These are phyloP conservation scores for Cryptocephalus moraei DNA, from an alignment of 2,888 invertebrate species.

Conservation along the genomic window DNA sequence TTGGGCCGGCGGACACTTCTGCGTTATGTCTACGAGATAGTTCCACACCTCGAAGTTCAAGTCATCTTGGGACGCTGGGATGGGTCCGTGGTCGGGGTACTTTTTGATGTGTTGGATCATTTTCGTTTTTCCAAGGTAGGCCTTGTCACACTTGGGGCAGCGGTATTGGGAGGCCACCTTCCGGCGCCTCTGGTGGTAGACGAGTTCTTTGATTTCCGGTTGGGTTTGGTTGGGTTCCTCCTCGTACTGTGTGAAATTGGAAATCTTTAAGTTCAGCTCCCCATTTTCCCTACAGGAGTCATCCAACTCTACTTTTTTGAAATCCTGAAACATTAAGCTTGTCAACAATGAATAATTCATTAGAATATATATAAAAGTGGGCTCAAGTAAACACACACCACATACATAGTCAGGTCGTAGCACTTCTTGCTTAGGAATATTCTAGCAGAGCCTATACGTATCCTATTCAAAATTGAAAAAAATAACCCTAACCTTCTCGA, in stretches of 20 bases:
- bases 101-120: conserved; percentile 52
- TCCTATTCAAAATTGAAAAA: too few species aligned
- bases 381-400: too few species aligned
- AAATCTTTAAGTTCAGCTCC: conserved; percentile 22
- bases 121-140: conserved; percentile 50
- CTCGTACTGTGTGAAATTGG: conserved; percentile 24
- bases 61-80: conserved; percentile 20
- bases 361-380: too few species aligned
- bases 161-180: conserved; percentile 43
- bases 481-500: conserved; percentile 20
- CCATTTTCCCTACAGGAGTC: conserved; percentile 10
- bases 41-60: conserved; percentile 32
- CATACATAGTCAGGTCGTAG: too few species aligned
- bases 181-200: conserved; percentile 26
- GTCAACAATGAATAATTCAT: too few species aligned
- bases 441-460: too few species aligned
- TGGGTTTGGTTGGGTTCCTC: conserved; percentile 16
- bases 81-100: conserved; percentile 48
- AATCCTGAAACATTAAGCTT: conserved; percentile 19
- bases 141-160: conserved; percentile 55
- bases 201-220: conserved; percentile 6
- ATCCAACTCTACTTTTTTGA: conserved; percentile 27
- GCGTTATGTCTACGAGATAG: conserved; percentile 29
- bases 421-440: too few species aligned
- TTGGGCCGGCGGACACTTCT: conserved; percentile 25